phyloP scores from a whole-genome alignment of 2,113 vertebrate genomes.

The Cyphomyrus discorhynchus region DNA sequence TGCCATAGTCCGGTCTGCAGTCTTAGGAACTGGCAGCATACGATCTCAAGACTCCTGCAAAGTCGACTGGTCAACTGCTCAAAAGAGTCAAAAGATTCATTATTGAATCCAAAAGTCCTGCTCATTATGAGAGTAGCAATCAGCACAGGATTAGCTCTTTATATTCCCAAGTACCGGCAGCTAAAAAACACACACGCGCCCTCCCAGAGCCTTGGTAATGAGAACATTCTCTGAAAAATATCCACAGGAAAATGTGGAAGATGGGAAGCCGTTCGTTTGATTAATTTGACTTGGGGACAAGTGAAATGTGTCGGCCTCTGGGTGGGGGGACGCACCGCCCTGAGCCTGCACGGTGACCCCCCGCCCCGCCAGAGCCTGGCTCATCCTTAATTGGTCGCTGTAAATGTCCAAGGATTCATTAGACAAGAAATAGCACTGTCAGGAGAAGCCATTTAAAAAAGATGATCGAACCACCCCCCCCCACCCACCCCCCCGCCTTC shows the following conservation, averaged over 20 bases:
- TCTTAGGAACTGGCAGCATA: background rate
- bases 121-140: background rate
- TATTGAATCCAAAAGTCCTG: background rate
- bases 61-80: background rate
- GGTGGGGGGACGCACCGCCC: constrained; percentile 18
- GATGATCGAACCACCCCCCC: constrained; percentile 50
- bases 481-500: constrained; percentile 29
- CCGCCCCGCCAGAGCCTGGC: constrained; percentile 53
- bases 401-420: constrained; percentile 58
- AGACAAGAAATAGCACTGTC: constrained; percentile 60
- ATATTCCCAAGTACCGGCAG: background rate
- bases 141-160: background rate
- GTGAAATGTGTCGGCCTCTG: constrained; percentile 12
- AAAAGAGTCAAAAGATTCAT: background rate
- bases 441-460: constrained; percentile 61
- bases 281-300: constrained; percentile 62
- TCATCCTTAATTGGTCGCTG: constrained; percentile 72
- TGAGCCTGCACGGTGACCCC: constrained; percentile 53
- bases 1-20: background rate
- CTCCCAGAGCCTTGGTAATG: background rate
- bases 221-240: constrained; percentile 24
- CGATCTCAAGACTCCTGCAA: background rate
- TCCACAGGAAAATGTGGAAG: background rate
- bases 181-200: background rate
- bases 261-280: constrained; percentile 38